Conservation (phyloP, 2,113 vertebrate species). For the Proterorhinus semilunaris region DNA sequence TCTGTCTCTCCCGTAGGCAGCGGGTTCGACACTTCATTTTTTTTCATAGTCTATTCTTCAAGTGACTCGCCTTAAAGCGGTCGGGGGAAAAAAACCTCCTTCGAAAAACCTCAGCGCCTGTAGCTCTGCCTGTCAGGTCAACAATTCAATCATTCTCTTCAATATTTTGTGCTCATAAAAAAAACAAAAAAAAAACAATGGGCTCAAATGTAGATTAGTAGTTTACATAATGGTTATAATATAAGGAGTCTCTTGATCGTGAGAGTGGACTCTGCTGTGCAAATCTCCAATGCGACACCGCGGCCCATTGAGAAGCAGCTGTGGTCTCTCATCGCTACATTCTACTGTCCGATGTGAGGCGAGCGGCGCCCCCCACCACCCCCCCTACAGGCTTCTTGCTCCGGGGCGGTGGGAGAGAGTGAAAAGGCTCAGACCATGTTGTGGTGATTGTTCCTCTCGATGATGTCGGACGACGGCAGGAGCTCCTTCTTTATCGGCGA, state of each 20-base stretch:
- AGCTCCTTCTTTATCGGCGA: slow-evolving; percentile 93
- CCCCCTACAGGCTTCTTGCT: slow-evolving; percentile 83
- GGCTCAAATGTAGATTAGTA: slow-evolving; percentile 71
- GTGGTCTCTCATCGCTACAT: slow-evolving; percentile 90
- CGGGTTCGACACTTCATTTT: slow-evolving; percentile 54
- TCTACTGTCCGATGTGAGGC: slow-evolving; percentile 99
- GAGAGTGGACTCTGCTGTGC: slow-evolving; percentile 74
- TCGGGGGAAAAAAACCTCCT: slow-evolving; percentile 18
- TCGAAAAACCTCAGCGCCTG: slow-evolving; percentile 35
- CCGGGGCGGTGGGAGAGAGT: slow-evolving; percentile 51
- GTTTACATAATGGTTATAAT: slow-evolving; percentile 63
- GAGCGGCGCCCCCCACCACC: slow-evolving; percentile 84
- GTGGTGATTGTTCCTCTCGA: slow-evolving; percentile 96
- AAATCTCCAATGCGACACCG: slow-evolving; percentile 61
- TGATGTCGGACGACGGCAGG: slow-evolving; percentile 92
- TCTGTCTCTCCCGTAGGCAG: slow-evolving; percentile 56
- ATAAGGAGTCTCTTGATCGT: slow-evolving; percentile 67
- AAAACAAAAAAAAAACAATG: slow-evolving; percentile 29
- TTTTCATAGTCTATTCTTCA: slow-evolving; percentile 39
- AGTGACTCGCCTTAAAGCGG: slow-evolving; percentile 39
- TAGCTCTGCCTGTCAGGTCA: slow-evolving; percentile 54
- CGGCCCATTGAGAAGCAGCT: slow-evolving; percentile 51
- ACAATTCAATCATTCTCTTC: slow-evolving; percentile 35
- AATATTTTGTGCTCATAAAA: slow-evolving; percentile 55
- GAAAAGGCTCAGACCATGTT: slow-evolving; percentile 82